Base-by-base conservation (phyloP, 2,113 vertebrate species). In the Corydoras sp. region DNA sequence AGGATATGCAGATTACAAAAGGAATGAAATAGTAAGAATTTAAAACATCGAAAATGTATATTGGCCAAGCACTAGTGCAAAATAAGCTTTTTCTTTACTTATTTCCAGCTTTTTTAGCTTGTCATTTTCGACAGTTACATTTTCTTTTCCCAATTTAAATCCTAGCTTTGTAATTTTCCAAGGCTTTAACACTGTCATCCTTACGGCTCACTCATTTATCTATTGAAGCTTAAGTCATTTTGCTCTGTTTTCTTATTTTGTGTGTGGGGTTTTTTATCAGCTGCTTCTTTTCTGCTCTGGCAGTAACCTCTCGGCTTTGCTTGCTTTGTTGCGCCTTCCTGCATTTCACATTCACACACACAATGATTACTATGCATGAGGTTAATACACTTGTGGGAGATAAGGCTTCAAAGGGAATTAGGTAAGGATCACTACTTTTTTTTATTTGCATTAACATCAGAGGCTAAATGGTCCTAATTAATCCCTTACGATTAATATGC, bases 401-500 rank as follows among this genome's bases (percentile, higher is more conserved):
- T 66, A 29, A 15, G 18, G 32, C 56, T 69, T 67, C 67, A 10
- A 4, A 11, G 70, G 60, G 74, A 74, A 76, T 80, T 75, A 35
- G 67, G 62, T 58, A 61, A 62, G 81, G 79, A 81, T 80, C 67
- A 71, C 50, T 53, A 14, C 55, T 53, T 81, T 77, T 3, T 64
- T 80, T 43, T 58, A n/a, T 67, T 43, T 0, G 10, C 24, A 29
- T 55, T 85, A 84, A 83, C 74, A 83, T 68, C 68, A 63, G 68
- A 49, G 61, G 79, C 68, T 82, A 83, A 86, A 80, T 80, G 76
- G 71, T 76, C 75, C 59, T 74, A 69, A 81, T 86, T 85, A 87
- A 87, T 85, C 78, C 80, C 72, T 59, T 65, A 76, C 80, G 84
- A 86, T 86, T 82, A 86, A 84, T 80, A 75, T 65, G 69, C 61